These are phyloP conservation scores for Smithornis capensis DNA, from an alignment of 2,113 vertebrate genomes.

Conservation along the genomic window DNA sequence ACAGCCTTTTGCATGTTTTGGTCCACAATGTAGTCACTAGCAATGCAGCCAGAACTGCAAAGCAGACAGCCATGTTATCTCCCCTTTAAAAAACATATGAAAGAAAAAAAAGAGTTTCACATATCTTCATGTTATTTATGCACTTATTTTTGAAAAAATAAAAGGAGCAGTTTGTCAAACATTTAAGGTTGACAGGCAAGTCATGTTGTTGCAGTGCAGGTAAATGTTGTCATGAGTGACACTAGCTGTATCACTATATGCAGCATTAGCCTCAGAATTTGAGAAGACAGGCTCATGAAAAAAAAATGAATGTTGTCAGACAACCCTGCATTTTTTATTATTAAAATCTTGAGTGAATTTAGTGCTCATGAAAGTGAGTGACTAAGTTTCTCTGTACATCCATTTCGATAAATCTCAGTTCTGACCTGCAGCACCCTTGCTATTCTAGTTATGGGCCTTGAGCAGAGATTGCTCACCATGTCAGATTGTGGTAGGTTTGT, in stretches of 20 bases:
- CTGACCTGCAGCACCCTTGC: constrained; percentile 49
- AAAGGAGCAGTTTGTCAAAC: constrained; percentile 50
- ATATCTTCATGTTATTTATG: not conserved
- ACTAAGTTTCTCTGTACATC: constrained; percentile 50
- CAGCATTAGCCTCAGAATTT: constrained; percentile 61
- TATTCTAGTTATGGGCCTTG: constrained; percentile 33
- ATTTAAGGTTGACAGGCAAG: constrained; percentile 57
- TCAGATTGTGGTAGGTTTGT: not conserved
- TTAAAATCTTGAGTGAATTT: constrained; percentile 71
- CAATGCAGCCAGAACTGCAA: not conserved
- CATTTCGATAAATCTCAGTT: constrained; percentile 55
- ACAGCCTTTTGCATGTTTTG: not conserved
- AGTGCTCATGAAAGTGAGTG: constrained; percentile 61
- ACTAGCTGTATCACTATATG: constrained; percentile 48
- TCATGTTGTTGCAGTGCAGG: constrained; percentile 57
- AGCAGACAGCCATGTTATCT: not conserved
- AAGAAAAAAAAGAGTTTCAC: not conserved
- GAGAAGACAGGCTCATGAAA: constrained; percentile 73
- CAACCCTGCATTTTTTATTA: constrained; percentile 70
- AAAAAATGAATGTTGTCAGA: constrained; percentile 73
- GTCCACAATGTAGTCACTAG: not conserved
- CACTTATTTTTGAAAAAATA: constrained; percentile 10
- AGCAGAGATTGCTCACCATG: constrained; percentile 13
- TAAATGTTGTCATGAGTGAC: constrained; percentile 58
- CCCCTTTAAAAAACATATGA: not conserved